These are phyloP conservation scores for Carcharodon carcharias DNA, from an alignment of 2,797 vertebrate species.

Conservation along the genomic window DNA sequence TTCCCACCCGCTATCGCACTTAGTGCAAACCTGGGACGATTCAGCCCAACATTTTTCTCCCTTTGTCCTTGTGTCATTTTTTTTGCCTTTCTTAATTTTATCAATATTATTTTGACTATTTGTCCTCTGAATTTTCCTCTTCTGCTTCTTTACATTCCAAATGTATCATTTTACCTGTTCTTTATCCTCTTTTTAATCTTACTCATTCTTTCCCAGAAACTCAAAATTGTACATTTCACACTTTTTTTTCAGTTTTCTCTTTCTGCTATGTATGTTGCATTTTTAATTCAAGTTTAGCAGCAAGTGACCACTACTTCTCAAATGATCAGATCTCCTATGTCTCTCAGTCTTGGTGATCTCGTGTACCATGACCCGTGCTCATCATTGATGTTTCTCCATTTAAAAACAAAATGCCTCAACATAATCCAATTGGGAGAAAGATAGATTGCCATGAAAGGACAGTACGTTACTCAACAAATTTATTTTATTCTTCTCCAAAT, in stretches of 20 bases:
- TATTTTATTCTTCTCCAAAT: not conserved
- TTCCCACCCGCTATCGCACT: no score
- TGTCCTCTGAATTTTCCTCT: not conserved
- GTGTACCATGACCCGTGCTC: not conserved
- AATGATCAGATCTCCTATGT: not conserved
- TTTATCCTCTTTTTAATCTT: not conserved
- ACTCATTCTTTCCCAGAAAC: not conserved
- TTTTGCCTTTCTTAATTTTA: not conserved
- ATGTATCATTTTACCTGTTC: not conserved
- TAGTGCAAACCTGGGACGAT: no score
- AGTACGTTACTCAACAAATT: not conserved
- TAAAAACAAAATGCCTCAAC: not conserved
- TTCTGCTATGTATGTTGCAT: not conserved
- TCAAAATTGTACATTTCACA: not conserved
- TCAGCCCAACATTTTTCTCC: no score
- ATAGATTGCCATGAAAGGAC: no score
- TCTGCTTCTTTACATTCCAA: not conserved
- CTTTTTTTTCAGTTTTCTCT: not conserved
- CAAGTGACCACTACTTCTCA: not conserved
- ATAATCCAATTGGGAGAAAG: not conserved
- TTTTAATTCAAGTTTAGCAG: not conserved
- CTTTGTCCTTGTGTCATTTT: not conserved
- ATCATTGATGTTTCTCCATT: not conserved
- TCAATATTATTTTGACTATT: no score
- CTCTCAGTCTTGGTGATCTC: not conserved